Evolutionary conservation across 2,113 vertebrate species (phyloP).

Genomic region (Malurus cyaneus): DNA sequence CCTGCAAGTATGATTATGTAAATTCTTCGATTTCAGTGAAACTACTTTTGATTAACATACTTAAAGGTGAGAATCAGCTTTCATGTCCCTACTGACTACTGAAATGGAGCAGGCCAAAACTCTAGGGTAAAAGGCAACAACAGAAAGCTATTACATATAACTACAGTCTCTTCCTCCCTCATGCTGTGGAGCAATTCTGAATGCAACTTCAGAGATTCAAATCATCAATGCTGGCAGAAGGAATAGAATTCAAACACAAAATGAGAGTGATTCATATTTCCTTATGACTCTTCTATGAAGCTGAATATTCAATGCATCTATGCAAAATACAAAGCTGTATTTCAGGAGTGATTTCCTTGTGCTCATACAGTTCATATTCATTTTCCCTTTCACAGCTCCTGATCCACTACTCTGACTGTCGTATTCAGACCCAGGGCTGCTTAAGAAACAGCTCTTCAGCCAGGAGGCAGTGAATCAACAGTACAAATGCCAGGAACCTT

Average conservation of each 20-base stretch:
- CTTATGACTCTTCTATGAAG: background rate
- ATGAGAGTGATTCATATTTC: slow-evolving; percentile 31
- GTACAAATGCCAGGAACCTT: background rate
- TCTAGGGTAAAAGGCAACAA: slow-evolving; percentile 13
- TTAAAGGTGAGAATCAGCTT: slow-evolving; percentile 15
- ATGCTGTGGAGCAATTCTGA: slow-evolving; percentile 11
- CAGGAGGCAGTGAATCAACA: background rate
- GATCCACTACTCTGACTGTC: background rate
- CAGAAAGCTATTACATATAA: slow-evolving; percentile 25
- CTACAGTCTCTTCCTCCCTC: background rate
- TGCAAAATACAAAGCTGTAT: slow-evolving; percentile 6
- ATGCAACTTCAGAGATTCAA: slow-evolving; percentile 13
- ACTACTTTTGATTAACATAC: slow-evolving; percentile 9
- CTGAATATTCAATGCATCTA: slow-evolving; percentile 7
- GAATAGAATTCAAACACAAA: background rate
- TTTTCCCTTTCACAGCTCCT: background rate
- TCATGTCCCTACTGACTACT: background rate
- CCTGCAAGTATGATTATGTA: background rate
- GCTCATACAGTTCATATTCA: background rate
- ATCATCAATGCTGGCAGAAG: background rate
- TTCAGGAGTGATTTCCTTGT: background rate
- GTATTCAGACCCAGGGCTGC: background rate
- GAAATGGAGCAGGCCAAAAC: slow-evolving; percentile 14
- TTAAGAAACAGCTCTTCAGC: background rate
- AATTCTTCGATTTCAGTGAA: background rate